These are phyloP conservation scores for Vultur gryphus DNA, from an alignment of 2,797 vertebrate genomes.

Conservation along the genomic window DNA sequence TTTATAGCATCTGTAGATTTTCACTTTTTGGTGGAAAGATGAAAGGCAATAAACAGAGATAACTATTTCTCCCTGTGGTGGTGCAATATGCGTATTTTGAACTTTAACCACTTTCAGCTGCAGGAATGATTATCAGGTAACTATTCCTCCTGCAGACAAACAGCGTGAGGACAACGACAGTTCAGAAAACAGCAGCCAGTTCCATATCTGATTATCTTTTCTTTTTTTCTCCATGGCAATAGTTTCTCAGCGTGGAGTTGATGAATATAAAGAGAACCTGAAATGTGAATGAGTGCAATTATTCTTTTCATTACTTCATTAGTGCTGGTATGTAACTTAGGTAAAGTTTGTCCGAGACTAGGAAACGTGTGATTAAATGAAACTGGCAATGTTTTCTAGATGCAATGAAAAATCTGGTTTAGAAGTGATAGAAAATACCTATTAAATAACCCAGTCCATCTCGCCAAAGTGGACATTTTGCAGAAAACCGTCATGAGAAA, in stretches of 20 bases:
- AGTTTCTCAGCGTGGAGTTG: background rate
- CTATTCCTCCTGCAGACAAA: background rate
- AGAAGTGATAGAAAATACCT: background rate
- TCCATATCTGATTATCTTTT: background rate
- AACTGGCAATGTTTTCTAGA: background rate
- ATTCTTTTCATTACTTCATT: background rate
- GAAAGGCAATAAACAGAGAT: background rate
- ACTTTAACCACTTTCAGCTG: background rate
- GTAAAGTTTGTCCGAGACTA: background rate
- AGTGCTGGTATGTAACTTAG: background rate
- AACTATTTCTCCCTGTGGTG: background rate
- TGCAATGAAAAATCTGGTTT: background rate
- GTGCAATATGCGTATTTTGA: background rate
- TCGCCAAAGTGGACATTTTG: background rate
- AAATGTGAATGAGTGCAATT: background rate
- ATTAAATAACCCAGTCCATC: background rate
- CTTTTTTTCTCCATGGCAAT: background rate
- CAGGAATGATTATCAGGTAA: background rate
- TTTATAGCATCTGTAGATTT: background rate
- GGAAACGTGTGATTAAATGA: background rate
- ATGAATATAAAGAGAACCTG: background rate
- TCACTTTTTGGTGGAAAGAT: background rate
- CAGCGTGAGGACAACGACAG: background rate
- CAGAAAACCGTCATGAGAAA: background rate
- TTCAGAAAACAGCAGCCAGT: background rate